Evolutionary conservation across 2,888 invertebrate genomes (phyloP), one percentile per base, ranked within the genome.

Genomic region (Microchrysa polita): DNA sequence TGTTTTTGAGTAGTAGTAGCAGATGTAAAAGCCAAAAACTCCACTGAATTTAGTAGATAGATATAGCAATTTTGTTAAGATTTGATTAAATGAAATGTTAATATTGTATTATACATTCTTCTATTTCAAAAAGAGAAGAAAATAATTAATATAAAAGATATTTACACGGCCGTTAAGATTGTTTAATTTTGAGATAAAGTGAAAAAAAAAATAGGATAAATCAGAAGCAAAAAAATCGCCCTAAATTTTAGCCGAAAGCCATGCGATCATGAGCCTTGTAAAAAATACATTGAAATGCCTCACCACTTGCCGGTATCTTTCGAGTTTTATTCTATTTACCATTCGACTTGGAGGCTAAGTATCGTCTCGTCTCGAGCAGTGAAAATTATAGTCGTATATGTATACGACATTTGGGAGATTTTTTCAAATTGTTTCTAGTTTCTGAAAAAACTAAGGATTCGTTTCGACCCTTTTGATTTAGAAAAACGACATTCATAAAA

Each of bases 261-360:
- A 73, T 75, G 75, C 75, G 72, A 71, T 67, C 73, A 67, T 73
- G 73, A 73, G 73, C 69, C 40, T 34, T 34, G 27, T 34, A 69
- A 52, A 53, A 69, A 69, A 20, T 69, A 40, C 20, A 20, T 48
- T 48, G 23, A 53, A 27, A 53, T 69, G 69, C 22, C 69, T 69
- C 69, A 69, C 69, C 69, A 69, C 48, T 55, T 53, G 52, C 55
- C 67, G 34, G 53, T n/a, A 22, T 23, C 14, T 52, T 67, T 67
- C 23, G 44, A 14, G 34, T 5, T 7, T 23, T 23, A 23, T 23
- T 22, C 22, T 59, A 34, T 34, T n/a, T 34, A 34, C 27, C 27
- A 34, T 34, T 34, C 27, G 27, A 5, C 7, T 34, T 34, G n/a
- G n/a, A n/a, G n/a, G 27, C 27, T 34, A 34, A 5, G 27, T 34